Percentiles rank a stretch among this genome's conserved stretches.
Evolutionary conservation across 2,113 vertebrate species (phyloP).

Genomic region (Lates calcarifer): DNA sequence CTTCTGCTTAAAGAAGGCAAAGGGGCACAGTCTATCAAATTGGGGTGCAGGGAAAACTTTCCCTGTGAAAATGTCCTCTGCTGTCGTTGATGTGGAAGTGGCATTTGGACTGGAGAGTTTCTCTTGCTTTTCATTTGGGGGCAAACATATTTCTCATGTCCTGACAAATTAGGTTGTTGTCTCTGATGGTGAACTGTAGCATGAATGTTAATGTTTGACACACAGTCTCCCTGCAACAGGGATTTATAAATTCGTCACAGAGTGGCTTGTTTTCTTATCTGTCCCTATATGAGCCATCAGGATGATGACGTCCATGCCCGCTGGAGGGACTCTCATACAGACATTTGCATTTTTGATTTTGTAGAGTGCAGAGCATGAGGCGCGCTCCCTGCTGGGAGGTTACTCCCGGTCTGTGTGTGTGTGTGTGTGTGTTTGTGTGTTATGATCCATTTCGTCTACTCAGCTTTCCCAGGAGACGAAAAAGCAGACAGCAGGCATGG

Average conservation of each 20-base stretch:
- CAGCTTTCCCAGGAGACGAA: conserved; percentile 50
- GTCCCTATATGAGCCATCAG: conserved; percentile 25
- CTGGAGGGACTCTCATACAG: conserved; percentile 44
- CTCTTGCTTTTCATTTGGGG: background rate
- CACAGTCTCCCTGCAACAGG: conserved; percentile 23
- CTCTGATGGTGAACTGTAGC: conserved; percentile 11
- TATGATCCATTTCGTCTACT: conserved; percentile 55
- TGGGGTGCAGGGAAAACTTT: background rate
- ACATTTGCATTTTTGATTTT: conserved; percentile 70
- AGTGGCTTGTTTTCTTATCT: conserved; percentile 53
- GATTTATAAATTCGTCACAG: conserved; percentile 57
- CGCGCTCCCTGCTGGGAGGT: conserved; percentile 43
- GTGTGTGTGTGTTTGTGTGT: conserved; percentile 17
- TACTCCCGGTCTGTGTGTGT: conserved; percentile 25
- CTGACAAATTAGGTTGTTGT: conserved; percentile 17
- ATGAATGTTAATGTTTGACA: conserved; percentile 63
- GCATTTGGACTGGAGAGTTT: background rate
- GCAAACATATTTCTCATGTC: conserved; percentile 22
- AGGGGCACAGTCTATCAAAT: background rate
- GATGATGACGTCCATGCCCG: conserved; percentile 38
- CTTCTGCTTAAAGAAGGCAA: background rate
- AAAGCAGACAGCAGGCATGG: conserved; percentile 43
- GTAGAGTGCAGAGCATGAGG: conserved; percentile 43
- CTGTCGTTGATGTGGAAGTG: background rate
- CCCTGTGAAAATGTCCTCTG: background rate